Evolutionary conservation across 2,113 vertebrate species (phyloP), one percentile per base, ranked within the genome.

Genomic region (Sinocyclocheilus grahami): DNA sequence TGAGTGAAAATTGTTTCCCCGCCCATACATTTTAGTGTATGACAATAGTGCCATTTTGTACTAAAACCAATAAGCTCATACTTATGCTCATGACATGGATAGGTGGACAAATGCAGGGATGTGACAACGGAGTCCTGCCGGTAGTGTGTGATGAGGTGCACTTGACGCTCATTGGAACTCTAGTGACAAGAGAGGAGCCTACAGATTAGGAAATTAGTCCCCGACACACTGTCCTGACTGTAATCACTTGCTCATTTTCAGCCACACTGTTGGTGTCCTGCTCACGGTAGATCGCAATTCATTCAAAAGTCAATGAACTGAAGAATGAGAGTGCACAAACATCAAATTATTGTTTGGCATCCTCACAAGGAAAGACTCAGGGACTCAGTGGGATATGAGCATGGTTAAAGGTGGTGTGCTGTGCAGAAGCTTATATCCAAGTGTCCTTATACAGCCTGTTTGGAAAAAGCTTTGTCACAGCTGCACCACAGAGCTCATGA

Each of bases 381-480:
- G 4, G 14, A 53, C 75, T 16, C 53, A 10, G 10, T 48, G 46
- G 53, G 75, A 13, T 30, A 48, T 71, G 55, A 77, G 37, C 55
- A 81, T 60, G 60, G 33, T 78, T 71, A 39, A 81, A 24, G 39
- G 22, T 76, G 27, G 58, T 71, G 46, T 62, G 60, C 65, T 72
- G 37, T 65, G 69, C 83, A 84, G 85, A 48, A 74, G 16, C 63
- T 86, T 77, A 78, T 63, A 72, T 67, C 33, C 37, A 63, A 11
- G 7, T 71, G 62, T 88, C 69, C 62, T 60, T 42, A 48, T 60
- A 65, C 0, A 55, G 46, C 65, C 75, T 86, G 58, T 85, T 86
- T 86, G 82, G 24, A 84, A 58, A 63, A 86, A 72, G 67, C 82
- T 82, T 79, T 82, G 77, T 85, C 71, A 85, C 71, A 86, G 48